These are phyloP conservation scores for Megalonaias nervosa DNA, from an alignment of 1,140 invertebrate species.

Conservation along the genomic window DNA sequence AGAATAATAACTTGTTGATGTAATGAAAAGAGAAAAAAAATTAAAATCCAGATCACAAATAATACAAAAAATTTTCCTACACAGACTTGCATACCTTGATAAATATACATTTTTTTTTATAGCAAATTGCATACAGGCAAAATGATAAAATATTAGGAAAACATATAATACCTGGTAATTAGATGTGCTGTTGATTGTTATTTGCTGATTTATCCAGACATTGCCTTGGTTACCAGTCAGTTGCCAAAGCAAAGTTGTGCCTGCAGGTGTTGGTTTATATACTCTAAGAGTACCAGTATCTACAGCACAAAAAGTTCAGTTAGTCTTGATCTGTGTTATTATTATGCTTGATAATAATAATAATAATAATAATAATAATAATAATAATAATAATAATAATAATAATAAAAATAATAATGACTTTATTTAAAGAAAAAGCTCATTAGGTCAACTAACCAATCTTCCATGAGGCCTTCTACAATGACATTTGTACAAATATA, in stretches of 20 bases:
- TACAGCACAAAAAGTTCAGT: constrained; percentile 11
- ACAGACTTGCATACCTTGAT: too few relatives aligned
- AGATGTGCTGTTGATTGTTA: constrained; percentile 47
- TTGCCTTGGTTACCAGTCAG: constrained; percentile 61
- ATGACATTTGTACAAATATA: too few relatives aligned
- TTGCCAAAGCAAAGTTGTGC: constrained; percentile 50
- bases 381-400: background rate
- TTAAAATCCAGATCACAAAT: too few relatives aligned
- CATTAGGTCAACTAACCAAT: too few relatives aligned
- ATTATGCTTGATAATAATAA: too few relatives aligned
- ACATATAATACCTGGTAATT: constrained; percentile 49
- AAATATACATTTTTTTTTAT: too few relatives aligned
- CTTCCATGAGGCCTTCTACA: background rate
- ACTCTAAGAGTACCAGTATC: constrained; percentile 54
- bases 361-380: background rate
- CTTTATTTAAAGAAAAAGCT: background rate
- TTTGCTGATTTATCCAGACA: constrained; percentile 51
- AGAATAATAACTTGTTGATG: too few relatives aligned
- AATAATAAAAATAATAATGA: background rate
- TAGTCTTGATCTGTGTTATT: background rate
- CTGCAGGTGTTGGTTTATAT: constrained; percentile 43
- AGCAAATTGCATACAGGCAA: background rate
- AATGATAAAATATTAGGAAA: background rate
- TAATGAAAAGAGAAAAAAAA: too few relatives aligned
- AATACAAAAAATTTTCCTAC: too few relatives aligned